Evolutionary conservation across 2,797 vertebrate species (phyloP).

Genomic region (Argyrosomus regius): DNA sequence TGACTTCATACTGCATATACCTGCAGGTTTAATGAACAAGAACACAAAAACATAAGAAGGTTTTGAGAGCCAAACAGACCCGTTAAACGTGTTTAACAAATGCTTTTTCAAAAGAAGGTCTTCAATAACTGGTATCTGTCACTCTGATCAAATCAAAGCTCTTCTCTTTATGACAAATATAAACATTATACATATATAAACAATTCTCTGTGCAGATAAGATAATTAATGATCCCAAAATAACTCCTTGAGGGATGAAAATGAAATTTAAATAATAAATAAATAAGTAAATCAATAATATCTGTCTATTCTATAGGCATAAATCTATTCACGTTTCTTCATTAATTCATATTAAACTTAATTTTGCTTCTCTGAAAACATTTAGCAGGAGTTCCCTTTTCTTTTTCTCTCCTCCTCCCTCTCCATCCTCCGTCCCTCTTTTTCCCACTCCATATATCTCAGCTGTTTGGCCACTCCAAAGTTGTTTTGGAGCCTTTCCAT

Average conservation of each 20-base stretch:
- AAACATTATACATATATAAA: too few species aligned
- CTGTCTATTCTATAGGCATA: neutral
- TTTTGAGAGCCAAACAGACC: too few species aligned
- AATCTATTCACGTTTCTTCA: too few species aligned
- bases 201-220: neutral
- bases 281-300: neutral
- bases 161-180: neutral
- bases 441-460: slow-evolving; percentile 50
- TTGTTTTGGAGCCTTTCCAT: slow-evolving; percentile 32
- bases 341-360: neutral
- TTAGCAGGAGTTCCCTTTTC: neutral
- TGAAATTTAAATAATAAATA: too few species aligned
- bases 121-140: neutral
- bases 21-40: too few species aligned
- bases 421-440: slow-evolving; percentile 10
- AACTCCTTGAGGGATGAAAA: too few species aligned
- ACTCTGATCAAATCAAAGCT: neutral
- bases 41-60: too few species aligned
- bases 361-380: neutral
- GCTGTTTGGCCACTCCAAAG: slow-evolving; percentile 13
- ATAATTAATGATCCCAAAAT: neutral
- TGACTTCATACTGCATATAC: too few species aligned
- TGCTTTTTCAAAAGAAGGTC: too few species aligned
- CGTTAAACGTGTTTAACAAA: too few species aligned
- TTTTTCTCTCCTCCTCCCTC: neutral